Evolutionary conservation across 2,888 invertebrate species (phyloP), one percentile per base, ranked within the genome.

Genomic region (Dynastes hyllus): DNA sequence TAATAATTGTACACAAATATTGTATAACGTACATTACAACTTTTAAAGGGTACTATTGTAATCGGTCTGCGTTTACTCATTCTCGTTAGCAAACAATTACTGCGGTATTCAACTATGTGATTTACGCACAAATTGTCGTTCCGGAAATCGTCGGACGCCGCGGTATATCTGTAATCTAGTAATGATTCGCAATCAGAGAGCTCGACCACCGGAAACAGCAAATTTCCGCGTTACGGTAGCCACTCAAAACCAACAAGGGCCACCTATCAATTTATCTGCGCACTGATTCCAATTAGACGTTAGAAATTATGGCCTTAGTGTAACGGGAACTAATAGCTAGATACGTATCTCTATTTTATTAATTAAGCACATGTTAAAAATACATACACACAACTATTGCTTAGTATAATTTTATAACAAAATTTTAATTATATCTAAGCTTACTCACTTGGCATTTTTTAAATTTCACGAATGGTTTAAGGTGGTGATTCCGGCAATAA

Each of bases 141-240:
- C 66, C n/a, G 66, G 66, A 66, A 66, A 66, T 66, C 16, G 40
- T 11, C n/a, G 9, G 66, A 66, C 37, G 66, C 66, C 16, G 16
- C 66, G 32, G 40, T 32, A 16, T 66, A 66, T 66, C 66, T 66
- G n/a, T 66, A 66, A 66, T 66, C 66, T 66, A 22, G 55, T 55
- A 70, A 53, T 51, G 70, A 65, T n/a, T 65, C 29, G 70, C 53
- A 70, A 70, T 70, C 51, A 70, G 70, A 70, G 16, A 9, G 29
- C 3, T 13, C 53, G 51, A 70, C 70, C 70, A 70, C 70, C 32
- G 70, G 70, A 70, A 70, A 53, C 22, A 45, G 53, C 29, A 29
- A 70, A 53, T 53, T 53, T 32, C 27, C 51, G 22, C 51, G 70
- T 70, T 70, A 65, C 65, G 65, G 65, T 32, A n/a, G 29, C 32